Evolutionary conservation across 2,888 invertebrate genomes (phyloP).

Genomic region (Ferrisia virgata): DNA sequence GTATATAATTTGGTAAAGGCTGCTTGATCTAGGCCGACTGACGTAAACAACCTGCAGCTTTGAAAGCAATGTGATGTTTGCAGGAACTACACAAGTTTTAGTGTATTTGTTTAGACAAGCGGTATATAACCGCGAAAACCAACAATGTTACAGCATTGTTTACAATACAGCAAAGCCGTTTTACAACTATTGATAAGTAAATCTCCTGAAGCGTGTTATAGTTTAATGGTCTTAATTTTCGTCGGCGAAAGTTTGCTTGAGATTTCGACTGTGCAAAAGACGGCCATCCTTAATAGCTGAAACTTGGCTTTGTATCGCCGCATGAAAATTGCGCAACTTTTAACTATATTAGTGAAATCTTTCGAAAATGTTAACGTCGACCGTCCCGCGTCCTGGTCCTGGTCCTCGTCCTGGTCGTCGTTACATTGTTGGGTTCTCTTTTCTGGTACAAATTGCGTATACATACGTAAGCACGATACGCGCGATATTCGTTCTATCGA

Average conservation of each 20-base stretch:
- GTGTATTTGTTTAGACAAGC: constrained; percentile 26
- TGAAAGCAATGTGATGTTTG: constrained; percentile 30
- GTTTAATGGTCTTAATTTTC: constrained; percentile 30
- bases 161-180: constrained; percentile 26
- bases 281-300: constrained; percentile 28
- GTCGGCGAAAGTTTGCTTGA: background rate
- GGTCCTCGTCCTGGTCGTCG: too few relatives aligned
- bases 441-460: background rate
- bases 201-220: constrained; percentile 29
- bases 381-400: too few relatives aligned
- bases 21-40: background rate
- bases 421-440: background rate
- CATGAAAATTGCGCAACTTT: constrained; percentile 21
- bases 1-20: background rate
- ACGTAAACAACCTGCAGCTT: constrained; percentile 9
- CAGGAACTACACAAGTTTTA: constrained; percentile 11
- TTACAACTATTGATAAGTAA: constrained; percentile 30
- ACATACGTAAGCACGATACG: too few relatives aligned
- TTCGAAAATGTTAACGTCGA: background rate
- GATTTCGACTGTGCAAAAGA: constrained; percentile 23
- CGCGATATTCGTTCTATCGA: background rate
- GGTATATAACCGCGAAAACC: constrained; percentile 21
- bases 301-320: constrained; percentile 19
- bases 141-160: constrained; percentile 28
- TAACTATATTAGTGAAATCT: constrained; percentile 23